Conservation (phyloP, 2,888 invertebrate species). For the Philopedon plagiatum region DNA sequence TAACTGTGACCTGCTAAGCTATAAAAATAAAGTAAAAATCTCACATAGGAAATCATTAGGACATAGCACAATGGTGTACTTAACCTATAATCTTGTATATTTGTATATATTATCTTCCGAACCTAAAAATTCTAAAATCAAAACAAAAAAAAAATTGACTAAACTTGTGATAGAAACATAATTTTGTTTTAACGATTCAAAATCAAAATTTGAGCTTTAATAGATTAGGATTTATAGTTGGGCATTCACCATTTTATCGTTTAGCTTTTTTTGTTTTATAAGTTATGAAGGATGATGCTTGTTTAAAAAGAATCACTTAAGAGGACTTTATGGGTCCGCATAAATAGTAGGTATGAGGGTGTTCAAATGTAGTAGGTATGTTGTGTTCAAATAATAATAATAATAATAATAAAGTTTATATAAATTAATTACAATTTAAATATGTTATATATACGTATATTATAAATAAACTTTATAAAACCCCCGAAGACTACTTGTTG, state of each 20-base stretch:
- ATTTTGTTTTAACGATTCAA: background rate
- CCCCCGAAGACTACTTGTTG: no score
- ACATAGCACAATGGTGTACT: slow-evolving; percentile 24
- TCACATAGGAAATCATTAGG: background rate
- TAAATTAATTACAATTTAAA: no score
- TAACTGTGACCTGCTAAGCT: slow-evolving; percentile 6
- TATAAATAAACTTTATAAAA: no score
- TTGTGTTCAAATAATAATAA: no score
- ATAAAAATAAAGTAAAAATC: background rate
- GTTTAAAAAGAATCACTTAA: no score
- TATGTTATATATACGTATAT: no score
- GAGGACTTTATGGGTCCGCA: no score
- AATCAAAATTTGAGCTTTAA: slow-evolving; percentile 16
- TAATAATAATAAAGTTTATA: no score
- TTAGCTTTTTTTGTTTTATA: no score
- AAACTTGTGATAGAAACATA: slow-evolving; percentile 1
- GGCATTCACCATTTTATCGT: background rate
- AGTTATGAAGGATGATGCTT: no score
- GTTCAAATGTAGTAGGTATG: no score
- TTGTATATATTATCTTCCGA: slow-evolving; percentile 13
- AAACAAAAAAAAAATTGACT: background rate
- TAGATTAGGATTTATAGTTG: no score
- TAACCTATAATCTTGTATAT: slow-evolving; percentile 17
- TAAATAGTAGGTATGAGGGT: background rate
- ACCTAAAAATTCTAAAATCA: background rate